Evolutionary conservation across 2,888 invertebrate genomes (phyloP).

Genomic region (Ophion costatus): DNA sequence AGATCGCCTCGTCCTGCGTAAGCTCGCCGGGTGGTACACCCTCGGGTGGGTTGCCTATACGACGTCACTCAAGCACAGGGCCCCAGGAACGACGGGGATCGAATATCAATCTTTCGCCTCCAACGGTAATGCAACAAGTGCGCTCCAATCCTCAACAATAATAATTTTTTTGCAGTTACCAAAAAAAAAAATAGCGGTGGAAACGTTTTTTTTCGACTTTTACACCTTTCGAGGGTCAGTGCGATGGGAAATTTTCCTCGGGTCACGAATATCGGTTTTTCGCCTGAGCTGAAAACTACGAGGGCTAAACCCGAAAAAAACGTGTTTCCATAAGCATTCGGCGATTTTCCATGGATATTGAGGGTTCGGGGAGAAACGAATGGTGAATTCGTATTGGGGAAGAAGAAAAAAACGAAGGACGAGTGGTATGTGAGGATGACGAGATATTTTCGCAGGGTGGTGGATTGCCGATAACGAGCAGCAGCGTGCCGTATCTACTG

Average conservation of each 20-base stretch:
- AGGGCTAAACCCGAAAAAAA: background rate
- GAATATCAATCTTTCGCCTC: constrained; percentile 93
- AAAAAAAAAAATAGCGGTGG: background rate
- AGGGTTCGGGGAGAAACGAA: too few species aligned
- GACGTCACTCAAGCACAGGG: constrained; percentile 96
- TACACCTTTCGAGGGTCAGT: too few species aligned
- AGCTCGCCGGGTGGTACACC: constrained; percentile 90
- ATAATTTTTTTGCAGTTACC: background rate
- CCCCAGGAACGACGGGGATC: constrained; percentile 94
- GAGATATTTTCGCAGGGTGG: constrained; percentile 87
- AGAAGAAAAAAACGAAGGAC: background rate
- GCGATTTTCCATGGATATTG: background rate
- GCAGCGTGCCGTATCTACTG: constrained; percentile 93
- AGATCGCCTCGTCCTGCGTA: constrained; percentile 94
- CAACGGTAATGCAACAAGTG: constrained; percentile 88
- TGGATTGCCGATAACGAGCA: constrained; percentile 95
- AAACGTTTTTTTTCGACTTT: too few species aligned
- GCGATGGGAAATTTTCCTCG: too few species aligned
- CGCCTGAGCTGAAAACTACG: background rate
- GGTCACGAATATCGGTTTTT: too few species aligned
- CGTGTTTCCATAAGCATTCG: background rate
- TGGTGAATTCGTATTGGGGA: too few species aligned
- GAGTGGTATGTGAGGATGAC: background rate
- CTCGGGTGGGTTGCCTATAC: constrained; percentile 91
- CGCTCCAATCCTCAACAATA: constrained; percentile 29